Percentiles rank a stretch among this genome's conserved stretches.
phyloP scores from a whole-genome alignment of 2,113 vertebrate genomes.

The Etheostoma spectabile region DNA sequence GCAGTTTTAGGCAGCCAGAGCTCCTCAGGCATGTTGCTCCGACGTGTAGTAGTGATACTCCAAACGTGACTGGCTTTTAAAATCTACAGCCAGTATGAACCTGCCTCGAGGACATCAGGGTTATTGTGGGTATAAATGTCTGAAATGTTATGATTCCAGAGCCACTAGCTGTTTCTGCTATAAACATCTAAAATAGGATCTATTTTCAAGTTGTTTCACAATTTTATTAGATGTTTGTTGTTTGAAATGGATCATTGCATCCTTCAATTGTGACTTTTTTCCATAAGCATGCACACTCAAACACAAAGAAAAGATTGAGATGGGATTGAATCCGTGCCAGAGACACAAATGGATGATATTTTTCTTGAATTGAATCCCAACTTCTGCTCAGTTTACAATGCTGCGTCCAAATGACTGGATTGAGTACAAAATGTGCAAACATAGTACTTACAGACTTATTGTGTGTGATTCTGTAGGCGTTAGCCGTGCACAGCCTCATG shows the following conservation, averaged over 20 bases:
- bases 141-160: background rate
- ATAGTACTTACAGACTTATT: constrained; percentile 11
- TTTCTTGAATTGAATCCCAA: constrained; percentile 34
- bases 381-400: constrained; percentile 21
- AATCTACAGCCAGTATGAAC: background rate
- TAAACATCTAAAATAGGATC: constrained; percentile 39
- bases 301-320: constrained; percentile 20
- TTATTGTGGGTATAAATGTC: background rate
- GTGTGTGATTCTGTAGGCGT: constrained; percentile 10
- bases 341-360: constrained; percentile 43
- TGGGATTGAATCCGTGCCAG: constrained; percentile 39
- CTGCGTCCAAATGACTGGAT: constrained; percentile 25
- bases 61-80: background rate
- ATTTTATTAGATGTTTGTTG: constrained; percentile 19
- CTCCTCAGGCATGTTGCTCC: background rate
- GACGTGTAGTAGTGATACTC: background rate
- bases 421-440: constrained; percentile 31
- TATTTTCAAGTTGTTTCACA: constrained; percentile 1
- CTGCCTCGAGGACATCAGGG: background rate
- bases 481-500: background rate
- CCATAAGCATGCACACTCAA: constrained; percentile 5
- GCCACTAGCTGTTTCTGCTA: constrained; percentile 1
- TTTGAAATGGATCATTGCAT: constrained; percentile 30
- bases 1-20: background rate
- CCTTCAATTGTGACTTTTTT: constrained; percentile 14